phyloP scores from a whole-genome alignment of 2,888 invertebrate genomes.

The Parnassius orleans region DNA sequence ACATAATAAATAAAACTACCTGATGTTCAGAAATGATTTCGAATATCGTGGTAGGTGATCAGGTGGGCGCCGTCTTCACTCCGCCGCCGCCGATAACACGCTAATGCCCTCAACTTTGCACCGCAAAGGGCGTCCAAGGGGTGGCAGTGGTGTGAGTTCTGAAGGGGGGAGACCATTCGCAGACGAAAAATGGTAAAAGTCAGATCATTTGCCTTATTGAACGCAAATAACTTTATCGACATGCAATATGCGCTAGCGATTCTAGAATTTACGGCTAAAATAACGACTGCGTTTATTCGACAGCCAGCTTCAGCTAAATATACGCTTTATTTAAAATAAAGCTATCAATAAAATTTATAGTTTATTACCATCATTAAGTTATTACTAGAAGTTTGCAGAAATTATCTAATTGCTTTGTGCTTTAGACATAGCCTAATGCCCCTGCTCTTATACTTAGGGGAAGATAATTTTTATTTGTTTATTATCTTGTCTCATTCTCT shows the following conservation, averaged over 20 bases:
- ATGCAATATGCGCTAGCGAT: slow-evolving; percentile 58
- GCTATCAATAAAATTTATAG: too few relatives aligned
- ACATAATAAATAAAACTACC: slow-evolving; percentile 30
- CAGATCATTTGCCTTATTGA: slow-evolving; percentile 77
- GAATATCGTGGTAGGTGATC: slow-evolving; percentile 52
- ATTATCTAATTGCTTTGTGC: too few relatives aligned
- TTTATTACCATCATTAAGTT: too few relatives aligned
- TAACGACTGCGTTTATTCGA: slow-evolving; percentile 22
- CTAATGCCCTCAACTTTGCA: slow-evolving; percentile 81
- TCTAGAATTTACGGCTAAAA: slow-evolving; percentile 30
- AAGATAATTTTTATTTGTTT: too few relatives aligned
- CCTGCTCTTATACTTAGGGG: too few relatives aligned
- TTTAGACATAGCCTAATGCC: too few relatives aligned
- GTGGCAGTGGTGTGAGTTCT: slow-evolving; percentile 36
- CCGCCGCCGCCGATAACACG: slow-evolving; percentile 77
- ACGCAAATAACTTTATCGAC: slow-evolving; percentile 74
- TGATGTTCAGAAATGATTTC: slow-evolving; percentile 41
- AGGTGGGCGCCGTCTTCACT: slow-evolving; percentile 79
- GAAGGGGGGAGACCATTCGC: slow-evolving; percentile 51
- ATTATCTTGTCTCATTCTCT: too few relatives aligned
- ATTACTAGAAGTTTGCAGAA: too few relatives aligned
- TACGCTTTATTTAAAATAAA: background rate
- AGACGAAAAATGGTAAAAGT: slow-evolving; percentile 76
- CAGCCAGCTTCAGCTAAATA: slow-evolving; percentile 11
- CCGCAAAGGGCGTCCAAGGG: slow-evolving; percentile 60